Conservation (phyloP, 2,888 invertebrate genomes). For the Nomada ruficornis region DNA sequence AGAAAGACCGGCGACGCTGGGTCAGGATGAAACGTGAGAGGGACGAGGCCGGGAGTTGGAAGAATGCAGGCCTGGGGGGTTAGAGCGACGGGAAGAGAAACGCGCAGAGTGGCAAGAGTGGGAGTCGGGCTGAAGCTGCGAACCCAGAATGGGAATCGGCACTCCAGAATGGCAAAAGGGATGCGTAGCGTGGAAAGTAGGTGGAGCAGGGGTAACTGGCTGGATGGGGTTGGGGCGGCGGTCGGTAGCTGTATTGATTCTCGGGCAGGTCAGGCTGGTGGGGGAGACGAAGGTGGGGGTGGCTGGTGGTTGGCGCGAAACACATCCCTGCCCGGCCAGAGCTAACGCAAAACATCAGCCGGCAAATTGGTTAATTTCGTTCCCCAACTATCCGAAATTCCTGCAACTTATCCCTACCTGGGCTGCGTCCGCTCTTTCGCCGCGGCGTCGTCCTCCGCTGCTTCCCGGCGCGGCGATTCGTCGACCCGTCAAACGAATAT, state of each 20-base stretch:
- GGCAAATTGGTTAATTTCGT: slow-evolving; percentile 69
- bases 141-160: slow-evolving; percentile 74
- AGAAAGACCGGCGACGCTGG: slow-evolving; percentile 32
- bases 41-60: slow-evolving; percentile 48
- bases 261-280: slow-evolving; percentile 78
- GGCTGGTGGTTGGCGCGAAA: slow-evolving; percentile 71
- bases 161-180: slow-evolving; percentile 72
- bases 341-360: slow-evolving; percentile 69
- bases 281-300: slow-evolving; percentile 64
- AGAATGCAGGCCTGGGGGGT: slow-evolving; percentile 47
- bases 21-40: slow-evolving; percentile 47
- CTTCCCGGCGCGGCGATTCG: too few relatives aligned
- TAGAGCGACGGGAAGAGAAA: slow-evolving; percentile 64
- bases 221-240: slow-evolving; percentile 77
- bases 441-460: neutral
- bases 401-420: slow-evolving; percentile 39
- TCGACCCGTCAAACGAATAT: neutral
- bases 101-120: slow-evolving; percentile 52
- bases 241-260: slow-evolving; percentile 84
- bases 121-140: slow-evolving; percentile 45
- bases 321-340: slow-evolving; percentile 65
- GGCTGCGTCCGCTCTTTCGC: neutral
- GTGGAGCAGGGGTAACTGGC: slow-evolving; percentile 61
- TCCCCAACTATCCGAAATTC: slow-evolving; percentile 60
- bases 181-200: slow-evolving; percentile 70